A percentile compares a stretch with the other conserved stretches of the same genome.
Conservation (phyloP, 2,113 vertebrate genomes). For the Oryzias celebensis region DNA sequence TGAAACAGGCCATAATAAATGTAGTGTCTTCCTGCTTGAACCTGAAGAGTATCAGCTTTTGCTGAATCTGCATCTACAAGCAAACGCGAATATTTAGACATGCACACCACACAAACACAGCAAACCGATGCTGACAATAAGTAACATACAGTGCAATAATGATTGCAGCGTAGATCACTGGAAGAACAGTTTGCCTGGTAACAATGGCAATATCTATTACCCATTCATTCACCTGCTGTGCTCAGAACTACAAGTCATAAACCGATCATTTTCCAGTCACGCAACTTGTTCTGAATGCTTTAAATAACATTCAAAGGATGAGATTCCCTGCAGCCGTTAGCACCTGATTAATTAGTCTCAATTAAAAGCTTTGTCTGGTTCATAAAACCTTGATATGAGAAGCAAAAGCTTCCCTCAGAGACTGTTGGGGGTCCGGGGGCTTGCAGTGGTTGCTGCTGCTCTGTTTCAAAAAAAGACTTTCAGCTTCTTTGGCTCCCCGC, state of each 20-base stretch:
- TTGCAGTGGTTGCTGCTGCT: constrained; percentile 43
- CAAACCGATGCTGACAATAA: constrained; percentile 5
- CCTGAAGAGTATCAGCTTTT: too few relatives aligned
- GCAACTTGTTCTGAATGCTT: constrained; percentile 15
- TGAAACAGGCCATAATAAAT: too few relatives aligned
- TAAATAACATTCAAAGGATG: constrained; percentile 10
- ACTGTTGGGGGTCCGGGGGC: constrained; percentile 34
- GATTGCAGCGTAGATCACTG: constrained; percentile 1
- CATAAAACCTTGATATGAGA: constrained; percentile 31
- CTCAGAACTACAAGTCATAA: constrained; percentile 26
- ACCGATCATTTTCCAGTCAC: constrained; percentile 13
- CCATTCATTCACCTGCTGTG: constrained; percentile 7
- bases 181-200: constrained; percentile 2
- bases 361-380: constrained; percentile 35
- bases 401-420: constrained; percentile 44
- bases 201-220: constrained; percentile 12
- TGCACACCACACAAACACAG: background rate
- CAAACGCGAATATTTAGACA: background rate
- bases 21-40: too few relatives aligned
- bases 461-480: constrained; percentile 26
- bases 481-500: constrained; percentile 20
- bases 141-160: background rate
- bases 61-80: background rate
- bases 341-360: constrained; percentile 43
- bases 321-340: constrained; percentile 34